Evolutionary conservation across 2,797 vertebrate species (phyloP).

Genomic region (Gadopsis marmoratus): DNA sequence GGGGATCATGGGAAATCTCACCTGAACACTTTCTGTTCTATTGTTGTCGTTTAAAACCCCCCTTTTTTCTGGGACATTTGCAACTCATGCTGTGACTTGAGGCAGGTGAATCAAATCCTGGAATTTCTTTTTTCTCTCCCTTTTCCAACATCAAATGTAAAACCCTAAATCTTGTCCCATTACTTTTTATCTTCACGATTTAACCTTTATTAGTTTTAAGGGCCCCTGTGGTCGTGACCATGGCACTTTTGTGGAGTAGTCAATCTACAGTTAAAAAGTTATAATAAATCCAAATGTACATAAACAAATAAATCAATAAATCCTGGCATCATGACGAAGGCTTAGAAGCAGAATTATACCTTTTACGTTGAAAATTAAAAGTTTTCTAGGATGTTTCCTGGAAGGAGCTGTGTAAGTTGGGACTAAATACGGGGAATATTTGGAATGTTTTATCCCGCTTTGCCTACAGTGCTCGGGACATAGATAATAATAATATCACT

Average conservation of each 20-base stretch:
- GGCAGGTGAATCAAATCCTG: background rate
- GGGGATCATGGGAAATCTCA: constrained; percentile 7
- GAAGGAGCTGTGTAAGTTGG: background rate
- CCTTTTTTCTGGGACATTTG: no score
- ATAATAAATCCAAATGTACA: background rate
- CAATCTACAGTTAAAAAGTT: background rate
- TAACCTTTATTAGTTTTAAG: background rate
- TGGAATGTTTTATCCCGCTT: background rate
- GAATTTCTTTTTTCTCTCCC: background rate
- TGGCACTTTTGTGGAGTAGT: background rate
- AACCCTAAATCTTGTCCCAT: no score
- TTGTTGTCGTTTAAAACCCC: background rate
- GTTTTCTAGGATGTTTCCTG: background rate
- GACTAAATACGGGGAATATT: background rate
- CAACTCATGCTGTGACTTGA: background rate
- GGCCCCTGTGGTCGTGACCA: no score
- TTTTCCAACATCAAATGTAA: no score
- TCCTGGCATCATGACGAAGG: background rate
- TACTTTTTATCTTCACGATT: background rate
- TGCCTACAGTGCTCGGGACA: no score
- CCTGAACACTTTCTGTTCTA: background rate
- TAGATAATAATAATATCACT: no score
- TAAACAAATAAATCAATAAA: background rate
- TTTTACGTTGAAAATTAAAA: background rate
- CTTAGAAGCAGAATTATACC: background rate